phyloP scores from a whole-genome alignment of 2,113 vertebrate species.

The Agelaius tricolor region DNA sequence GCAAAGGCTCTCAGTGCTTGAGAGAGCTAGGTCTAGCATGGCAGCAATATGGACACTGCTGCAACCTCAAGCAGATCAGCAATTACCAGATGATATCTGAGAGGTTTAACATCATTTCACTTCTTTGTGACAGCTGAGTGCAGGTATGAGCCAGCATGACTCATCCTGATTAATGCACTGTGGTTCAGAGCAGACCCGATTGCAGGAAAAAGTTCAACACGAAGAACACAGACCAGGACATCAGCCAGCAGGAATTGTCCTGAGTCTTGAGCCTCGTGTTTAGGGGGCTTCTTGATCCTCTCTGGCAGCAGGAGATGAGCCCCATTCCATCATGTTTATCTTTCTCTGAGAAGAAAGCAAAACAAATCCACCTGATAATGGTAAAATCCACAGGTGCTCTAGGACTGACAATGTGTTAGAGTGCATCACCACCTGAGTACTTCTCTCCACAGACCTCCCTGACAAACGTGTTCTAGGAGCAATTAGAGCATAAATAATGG shows the following conservation, averaged over 20 bases:
- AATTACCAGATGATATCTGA: background rate
- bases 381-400: background rate
- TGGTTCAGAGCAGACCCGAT: background rate
- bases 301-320: background rate
- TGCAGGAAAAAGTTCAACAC: accelerated
- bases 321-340: background rate
- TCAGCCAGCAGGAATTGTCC: background rate
- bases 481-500: background rate
- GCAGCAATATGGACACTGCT: background rate
- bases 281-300: background rate
- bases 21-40: background rate
- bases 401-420: background rate
- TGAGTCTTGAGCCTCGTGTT: background rate
- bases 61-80: background rate
- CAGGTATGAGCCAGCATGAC: background rate
- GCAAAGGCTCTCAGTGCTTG: background rate
- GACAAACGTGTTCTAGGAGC: background rate
- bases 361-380: background rate
- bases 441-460: background rate
- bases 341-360: background rate
- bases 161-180: background rate
- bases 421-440: background rate
- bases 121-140: background rate
- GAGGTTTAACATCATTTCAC: background rate
- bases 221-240: background rate